Base-by-base conservation (phyloP, 2,888 invertebrate species). In the Hydrotaea cyrtoneurina region DNA sequence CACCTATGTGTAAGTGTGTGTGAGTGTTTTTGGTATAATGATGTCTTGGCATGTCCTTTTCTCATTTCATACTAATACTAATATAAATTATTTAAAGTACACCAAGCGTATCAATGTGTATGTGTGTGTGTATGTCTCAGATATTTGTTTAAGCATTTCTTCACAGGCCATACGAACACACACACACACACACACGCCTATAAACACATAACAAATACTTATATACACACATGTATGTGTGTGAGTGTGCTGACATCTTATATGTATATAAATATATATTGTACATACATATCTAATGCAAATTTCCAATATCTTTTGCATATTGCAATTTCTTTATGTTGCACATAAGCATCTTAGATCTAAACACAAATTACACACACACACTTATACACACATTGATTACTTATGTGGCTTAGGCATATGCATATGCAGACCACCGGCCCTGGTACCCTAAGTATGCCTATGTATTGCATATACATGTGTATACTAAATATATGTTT, bases 311-410 rank as follows among this genome's bases (percentile, higher is more conserved):
- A 78, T 80, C 55, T 78, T 80, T 39, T 46, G 66, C 21, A 76
- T 77, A 77, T 74, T 78, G 75, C 75, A 79, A 59, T 81, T 85
- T 81, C 81, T 81, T 81, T 79, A 55, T 59, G 79, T 55, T 78
- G 77, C 26, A 46, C 23, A 73, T 39, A 72, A 11, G 59, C 46
- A 72, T 31, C 62, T 71, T 59, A 59, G 46, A 31, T 69, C 21
- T 4, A 39, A 17, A 43, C n/a, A 50, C 31, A 31, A n/a, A 46
- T 46, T 43, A 46, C 19, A 23, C 13, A 21, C 19, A 15, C 17
- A 64, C 36, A 36, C 17, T 26, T 8, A 36, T 5, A 36, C 36
- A 36, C 36, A 36, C n/a, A n/a, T n/a, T 36, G 36, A 36, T 36
- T 3, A 23, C 17, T 39, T 66, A 66, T 43, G 17, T 66, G 10